Evolutionary conservation across 2,888 invertebrate species (phyloP), one percentile per base, ranked within the genome.

Genomic region (Stenodema calcarata): DNA sequence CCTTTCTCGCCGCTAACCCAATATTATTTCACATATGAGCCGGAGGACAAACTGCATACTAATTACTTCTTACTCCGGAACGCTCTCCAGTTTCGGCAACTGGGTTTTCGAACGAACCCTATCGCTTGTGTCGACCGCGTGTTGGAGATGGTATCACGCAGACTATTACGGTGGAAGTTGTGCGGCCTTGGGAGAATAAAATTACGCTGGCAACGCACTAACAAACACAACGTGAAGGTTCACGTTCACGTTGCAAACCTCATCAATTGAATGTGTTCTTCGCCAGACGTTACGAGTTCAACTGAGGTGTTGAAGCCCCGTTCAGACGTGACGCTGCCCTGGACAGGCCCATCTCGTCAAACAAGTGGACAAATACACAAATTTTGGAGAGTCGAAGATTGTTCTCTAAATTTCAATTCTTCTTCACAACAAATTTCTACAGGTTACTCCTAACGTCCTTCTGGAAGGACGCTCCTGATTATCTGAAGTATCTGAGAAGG

Each of bases 11-110:
- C 54, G 30, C 84, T 84, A 84, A 84, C 84, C 84, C 75, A 84
- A 84, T 84, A 84, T 84, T 84, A 84, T 84, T 84, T 84, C 84
- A 84, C 84, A 84, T 84, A 84, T 75, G 84, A 84, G 73, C 70
- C 84, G 11, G 23, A 28, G 84, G 73, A 73, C 75, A 84, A 84
- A 84, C 84, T 73, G 84, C 70, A 84, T 84, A 84, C 75, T 84
- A 84, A 84, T 84, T 84, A 84, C 84, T 75, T 42, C 84, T 73
- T 84, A 84, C 75, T 42, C 41, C 11, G 82, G 80, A 73, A 18
- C 41, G 73, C 73, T 12, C 0, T 27, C 54, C 54, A 4, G 73
- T n/a, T 73, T 30, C 6, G 30, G 12, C 11, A 41, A 30, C 3
- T 30, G 35, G 30, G 14, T 35, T 41, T 14, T 16, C 30, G 14